phyloP scores from a whole-genome alignment of 2,797 vertebrate genomes.

The Bryconaethiops microstoma region DNA sequence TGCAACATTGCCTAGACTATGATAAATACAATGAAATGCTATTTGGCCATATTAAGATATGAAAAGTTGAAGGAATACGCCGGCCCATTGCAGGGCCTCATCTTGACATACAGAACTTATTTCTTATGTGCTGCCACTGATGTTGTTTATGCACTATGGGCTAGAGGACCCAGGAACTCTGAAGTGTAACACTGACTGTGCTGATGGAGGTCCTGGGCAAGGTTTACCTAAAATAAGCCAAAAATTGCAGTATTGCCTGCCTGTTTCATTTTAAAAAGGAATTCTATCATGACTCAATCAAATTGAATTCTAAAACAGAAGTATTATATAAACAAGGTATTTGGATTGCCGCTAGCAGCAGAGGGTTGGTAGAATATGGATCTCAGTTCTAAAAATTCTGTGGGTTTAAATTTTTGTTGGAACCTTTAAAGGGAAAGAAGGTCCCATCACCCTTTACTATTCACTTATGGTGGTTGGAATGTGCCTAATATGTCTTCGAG shows the following conservation, averaged over 20 bases:
- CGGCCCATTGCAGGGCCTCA: slow-evolving; percentile 20
- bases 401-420: slow-evolving; percentile 22
- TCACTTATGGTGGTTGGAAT: not conserved
- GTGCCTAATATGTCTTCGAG: not conserved
- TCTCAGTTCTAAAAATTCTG: not conserved
- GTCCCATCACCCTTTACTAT: not conserved
- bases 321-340: slow-evolving; percentile 36
- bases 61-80: slow-evolving; percentile 31
- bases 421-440: not conserved
- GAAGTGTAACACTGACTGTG: slow-evolving; percentile 56
- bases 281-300: slow-evolving; percentile 38
- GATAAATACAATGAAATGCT: slow-evolving; percentile 33
- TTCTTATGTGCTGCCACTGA: slow-evolving; percentile 25
- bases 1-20: not conserved
- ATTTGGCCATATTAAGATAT: slow-evolving; percentile 28
- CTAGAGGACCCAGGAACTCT: slow-evolving; percentile 25
- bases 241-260: slow-evolving; percentile 42
- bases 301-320: slow-evolving; percentile 36
- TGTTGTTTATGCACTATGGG: slow-evolving; percentile 47
- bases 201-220: slow-evolving; percentile 42
- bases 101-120: slow-evolving; percentile 7
- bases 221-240: slow-evolving; percentile 26
- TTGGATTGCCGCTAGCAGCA: slow-evolving; percentile 31
- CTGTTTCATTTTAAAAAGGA: slow-evolving; percentile 27
- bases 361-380: slow-evolving; percentile 19